phyloP scores from a whole-genome alignment of 2,888 invertebrate species.

The Sisyra nigra region DNA sequence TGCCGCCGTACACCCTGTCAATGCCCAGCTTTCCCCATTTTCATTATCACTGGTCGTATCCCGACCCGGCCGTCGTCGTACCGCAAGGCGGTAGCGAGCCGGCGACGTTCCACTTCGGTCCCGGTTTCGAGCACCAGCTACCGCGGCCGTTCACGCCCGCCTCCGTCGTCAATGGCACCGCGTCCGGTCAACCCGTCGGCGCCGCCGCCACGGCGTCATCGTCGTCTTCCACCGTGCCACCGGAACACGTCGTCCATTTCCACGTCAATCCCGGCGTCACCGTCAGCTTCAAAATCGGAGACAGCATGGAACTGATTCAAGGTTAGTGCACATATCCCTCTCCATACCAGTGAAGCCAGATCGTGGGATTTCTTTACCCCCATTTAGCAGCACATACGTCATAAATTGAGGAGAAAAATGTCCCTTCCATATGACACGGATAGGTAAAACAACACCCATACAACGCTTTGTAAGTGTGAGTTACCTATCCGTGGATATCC shows the following conservation, averaged over 20 bases:
- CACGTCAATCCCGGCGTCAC: constrained; percentile 65
- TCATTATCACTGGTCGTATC: constrained; percentile 29
- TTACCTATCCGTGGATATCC: too few species aligned
- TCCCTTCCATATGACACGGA: too few species aligned
- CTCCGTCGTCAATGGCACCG: constrained; percentile 19
- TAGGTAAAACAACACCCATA: too few species aligned
- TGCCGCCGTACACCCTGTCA: constrained; percentile 9
- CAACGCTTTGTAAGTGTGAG: too few species aligned
- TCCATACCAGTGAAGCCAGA: too few species aligned
- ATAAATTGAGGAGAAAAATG: too few species aligned
- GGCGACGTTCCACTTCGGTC: constrained; percentile 40
- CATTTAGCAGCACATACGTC: too few species aligned
- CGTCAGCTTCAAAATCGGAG: constrained; percentile 57
- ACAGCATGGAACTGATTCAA: constrained; percentile 56
- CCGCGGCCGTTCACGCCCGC: constrained; percentile 16
- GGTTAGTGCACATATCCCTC: constrained; percentile 34
- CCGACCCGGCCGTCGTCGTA: constrained; percentile 33
- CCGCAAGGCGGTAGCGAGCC: constrained; percentile 26
- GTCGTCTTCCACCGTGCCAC: constrained; percentile 14
- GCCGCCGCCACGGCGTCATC: constrained; percentile 16
- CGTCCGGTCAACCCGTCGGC: constrained; percentile 1
- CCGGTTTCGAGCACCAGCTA: constrained; percentile 36
- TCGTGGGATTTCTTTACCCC: too few species aligned
- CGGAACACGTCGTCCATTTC: constrained; percentile 51
- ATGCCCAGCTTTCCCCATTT: constrained; percentile 26